A percentile compares a stretch with the other conserved stretches of the same genome.
These are phyloP conservation scores for Chloromyia formosa DNA, from an alignment of 2,888 invertebrate genomes.

Conservation along the genomic window DNA sequence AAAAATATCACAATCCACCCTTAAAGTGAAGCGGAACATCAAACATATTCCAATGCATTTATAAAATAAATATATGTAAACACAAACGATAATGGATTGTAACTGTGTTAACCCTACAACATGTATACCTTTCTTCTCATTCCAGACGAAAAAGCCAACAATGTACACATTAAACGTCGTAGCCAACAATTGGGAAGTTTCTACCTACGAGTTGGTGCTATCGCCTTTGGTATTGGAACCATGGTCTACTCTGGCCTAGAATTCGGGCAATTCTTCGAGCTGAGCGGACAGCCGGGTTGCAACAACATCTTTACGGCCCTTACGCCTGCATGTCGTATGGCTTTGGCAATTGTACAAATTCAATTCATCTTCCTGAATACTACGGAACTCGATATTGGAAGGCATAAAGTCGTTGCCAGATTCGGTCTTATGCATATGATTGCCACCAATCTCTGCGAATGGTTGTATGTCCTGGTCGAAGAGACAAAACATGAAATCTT, in stretches of 20 bases:
- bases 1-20: too few species aligned
- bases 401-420: conserved; percentile 77
- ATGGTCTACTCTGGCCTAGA: conserved; percentile 78
- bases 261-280: conserved; percentile 80
- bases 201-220: conserved; percentile 83
- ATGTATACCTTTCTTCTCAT: background rate
- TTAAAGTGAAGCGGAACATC: too few species aligned
- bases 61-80: too few species aligned
- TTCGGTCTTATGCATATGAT: conserved; percentile 93
- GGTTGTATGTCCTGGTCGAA: conserved; percentile 87
- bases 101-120: too few species aligned
- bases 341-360: conserved; percentile 88
- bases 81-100: too few species aligned
- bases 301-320: conserved; percentile 75
- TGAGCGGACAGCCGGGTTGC: conserved; percentile 69
- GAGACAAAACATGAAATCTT: conserved; percentile 89
- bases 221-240: conserved; percentile 70
- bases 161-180: conserved; percentile 61
- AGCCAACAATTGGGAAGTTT: conserved; percentile 81
- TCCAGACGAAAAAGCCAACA: conserved; percentile 61
- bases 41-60: too few species aligned
- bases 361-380: conserved; percentile 94
- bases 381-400: conserved; percentile 74
- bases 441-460: conserved; percentile 91
- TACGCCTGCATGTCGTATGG: conserved; percentile 82